Conservation (phyloP, 2,888 invertebrate species). For the Eupithecia dodoneata region DNA sequence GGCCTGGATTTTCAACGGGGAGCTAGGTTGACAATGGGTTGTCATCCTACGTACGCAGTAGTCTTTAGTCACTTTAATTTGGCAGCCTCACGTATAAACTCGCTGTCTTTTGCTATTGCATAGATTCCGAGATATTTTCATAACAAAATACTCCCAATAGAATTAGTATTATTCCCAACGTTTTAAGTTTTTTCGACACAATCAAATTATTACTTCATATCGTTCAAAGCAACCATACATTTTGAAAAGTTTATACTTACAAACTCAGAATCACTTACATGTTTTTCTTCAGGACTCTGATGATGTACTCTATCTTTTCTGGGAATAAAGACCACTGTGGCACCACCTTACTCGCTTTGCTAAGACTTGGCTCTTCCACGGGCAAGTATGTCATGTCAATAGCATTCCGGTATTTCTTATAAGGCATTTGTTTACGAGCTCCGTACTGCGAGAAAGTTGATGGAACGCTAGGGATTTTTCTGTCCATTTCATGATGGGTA, state of each 20-base stretch:
- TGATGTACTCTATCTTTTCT: neutral
- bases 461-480: neutral
- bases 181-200: neutral
- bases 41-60: too few species aligned
- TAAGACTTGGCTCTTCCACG: neutral
- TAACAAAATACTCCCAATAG: too few species aligned
- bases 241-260: neutral
- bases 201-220: neutral
- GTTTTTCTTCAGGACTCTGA: neutral
- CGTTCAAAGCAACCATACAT: neutral
- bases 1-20: too few species aligned
- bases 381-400: neutral
- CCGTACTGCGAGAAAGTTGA: neutral
- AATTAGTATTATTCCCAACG: neutral
- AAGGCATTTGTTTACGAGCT: neutral
- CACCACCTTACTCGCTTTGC: neutral
- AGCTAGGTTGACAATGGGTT: too few species aligned
- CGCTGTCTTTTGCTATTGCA: too few species aligned
- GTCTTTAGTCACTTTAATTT: too few species aligned
- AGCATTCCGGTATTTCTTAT: neutral
- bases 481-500: neutral
- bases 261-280: neutral
- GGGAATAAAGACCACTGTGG: conserved; percentile 1
- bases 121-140: too few species aligned
- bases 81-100: too few species aligned